These are phyloP conservation scores for Drosophila greeni DNA, from an alignment of 2,888 invertebrate species.

Conservation along the genomic window DNA sequence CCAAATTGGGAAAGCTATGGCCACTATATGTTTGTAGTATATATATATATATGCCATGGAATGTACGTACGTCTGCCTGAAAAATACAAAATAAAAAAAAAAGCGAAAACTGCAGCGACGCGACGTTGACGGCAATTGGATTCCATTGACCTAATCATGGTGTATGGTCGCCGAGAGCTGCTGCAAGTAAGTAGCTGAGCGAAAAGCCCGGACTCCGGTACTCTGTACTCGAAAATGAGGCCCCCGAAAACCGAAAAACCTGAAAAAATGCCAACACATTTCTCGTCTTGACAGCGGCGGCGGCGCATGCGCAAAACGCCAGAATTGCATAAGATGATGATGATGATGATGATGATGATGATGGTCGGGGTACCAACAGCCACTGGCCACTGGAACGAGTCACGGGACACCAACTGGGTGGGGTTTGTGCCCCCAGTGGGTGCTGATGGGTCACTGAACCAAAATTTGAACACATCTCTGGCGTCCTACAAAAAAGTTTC, in stretches of 20 bases:
- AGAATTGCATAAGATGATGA: constrained; percentile 44
- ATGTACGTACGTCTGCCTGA: constrained; percentile 17
- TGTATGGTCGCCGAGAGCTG: constrained; percentile 10
- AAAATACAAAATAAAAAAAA: constrained; percentile 4
- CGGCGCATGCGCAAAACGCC: constrained; percentile 46
- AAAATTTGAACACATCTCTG: background rate
- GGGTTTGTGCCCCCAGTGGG: constrained; percentile 17
- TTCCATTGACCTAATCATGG: constrained; percentile 73
- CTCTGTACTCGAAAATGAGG: constrained; percentile 46
- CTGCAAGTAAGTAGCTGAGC: constrained; percentile 38
- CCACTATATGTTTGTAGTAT: background rate
- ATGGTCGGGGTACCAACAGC: constrained; percentile 8
- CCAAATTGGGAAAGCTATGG: constrained; percentile 56
- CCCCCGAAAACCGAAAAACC: constrained; percentile 61
- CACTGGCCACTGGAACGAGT: constrained; percentile 32
- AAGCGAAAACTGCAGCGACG: constrained; percentile 56
- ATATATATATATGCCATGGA: background rate
- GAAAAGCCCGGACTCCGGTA: constrained; percentile 31
- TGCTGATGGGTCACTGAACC: constrained; percentile 31
- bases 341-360: too few species aligned
- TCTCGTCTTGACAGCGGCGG: constrained; percentile 21
- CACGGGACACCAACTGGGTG: constrained; percentile 40
- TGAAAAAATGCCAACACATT: constrained; percentile 54
- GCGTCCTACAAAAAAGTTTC: background rate
- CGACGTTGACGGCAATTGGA: constrained; percentile 58